These are phyloP conservation scores for Eriocheir sinensis DNA, from an alignment of 1,140 invertebrate genomes.

Conservation along the genomic window DNA sequence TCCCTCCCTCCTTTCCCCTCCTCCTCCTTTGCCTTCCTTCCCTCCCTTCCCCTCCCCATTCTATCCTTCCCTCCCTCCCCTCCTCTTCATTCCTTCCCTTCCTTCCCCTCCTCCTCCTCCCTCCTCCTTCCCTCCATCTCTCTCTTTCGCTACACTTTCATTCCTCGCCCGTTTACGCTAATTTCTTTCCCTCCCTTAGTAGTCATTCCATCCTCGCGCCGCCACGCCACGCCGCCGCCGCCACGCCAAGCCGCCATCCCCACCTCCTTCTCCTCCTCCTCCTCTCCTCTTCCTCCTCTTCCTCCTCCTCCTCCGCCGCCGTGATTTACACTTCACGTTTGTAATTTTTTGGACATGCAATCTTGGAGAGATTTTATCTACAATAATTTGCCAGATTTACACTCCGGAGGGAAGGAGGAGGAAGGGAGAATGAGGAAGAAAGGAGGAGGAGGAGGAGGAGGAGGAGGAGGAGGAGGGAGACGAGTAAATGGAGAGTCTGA, in stretches of 20 bases:
- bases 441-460: constrained; percentile 42
- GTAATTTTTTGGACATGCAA: constrained; percentile 69
- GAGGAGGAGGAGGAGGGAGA: not conserved
- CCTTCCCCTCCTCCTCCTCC: not conserved
- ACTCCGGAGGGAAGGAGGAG: not conserved
- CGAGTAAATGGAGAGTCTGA: not conserved
- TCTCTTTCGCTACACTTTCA: constrained; percentile 30
- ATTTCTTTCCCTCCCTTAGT: not conserved
- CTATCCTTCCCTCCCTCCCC: not conserved
- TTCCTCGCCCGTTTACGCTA: constrained; percentile 13
- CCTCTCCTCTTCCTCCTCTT: not conserved
- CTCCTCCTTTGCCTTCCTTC: not conserved
- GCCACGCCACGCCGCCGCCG: not conserved
- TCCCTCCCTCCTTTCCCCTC: not conserved
- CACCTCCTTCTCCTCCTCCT: not conserved
- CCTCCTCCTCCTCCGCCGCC: not conserved
- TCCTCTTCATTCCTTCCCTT: not conserved
- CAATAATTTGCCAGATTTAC: constrained; percentile 70
- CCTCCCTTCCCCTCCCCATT: not conserved
- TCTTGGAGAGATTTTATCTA: constrained; percentile 69
- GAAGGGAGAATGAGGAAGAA: not conserved
- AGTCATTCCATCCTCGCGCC: not conserved
- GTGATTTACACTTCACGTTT: constrained; percentile 40
- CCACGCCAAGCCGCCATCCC: not conserved
- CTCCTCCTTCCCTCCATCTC: not conserved